Percentiles rank a stretch among this genome's conserved stretches.
These are phyloP conservation scores for Aquatica leii DNA, from an alignment of 2,888 invertebrate genomes.

Conservation along the genomic window DNA sequence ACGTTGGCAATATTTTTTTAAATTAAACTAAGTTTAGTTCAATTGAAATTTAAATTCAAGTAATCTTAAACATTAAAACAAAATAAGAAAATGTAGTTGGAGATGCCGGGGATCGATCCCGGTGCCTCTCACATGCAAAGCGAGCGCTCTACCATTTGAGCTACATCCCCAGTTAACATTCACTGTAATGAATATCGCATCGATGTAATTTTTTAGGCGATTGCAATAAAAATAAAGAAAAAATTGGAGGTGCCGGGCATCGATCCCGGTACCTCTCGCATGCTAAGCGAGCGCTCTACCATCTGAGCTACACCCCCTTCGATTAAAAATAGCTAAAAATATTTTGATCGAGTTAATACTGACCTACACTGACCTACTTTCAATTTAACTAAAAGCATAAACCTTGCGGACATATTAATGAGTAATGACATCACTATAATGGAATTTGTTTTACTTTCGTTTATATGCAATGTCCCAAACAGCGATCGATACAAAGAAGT, in stretches of 20 bases:
- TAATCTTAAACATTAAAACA: too few species aligned
- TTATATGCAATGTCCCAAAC: too few species aligned
- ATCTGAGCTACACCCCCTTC: constrained; percentile 61
- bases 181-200: too few species aligned
- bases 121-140: constrained; percentile 67
- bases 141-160: constrained; percentile 67
- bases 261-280: constrained; percentile 68
- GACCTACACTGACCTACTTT: neutral
- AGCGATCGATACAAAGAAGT: too few species aligned
- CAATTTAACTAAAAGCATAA: too few species aligned
- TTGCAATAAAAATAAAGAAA: constrained; percentile 1
- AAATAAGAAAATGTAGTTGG: constrained; percentile 43
- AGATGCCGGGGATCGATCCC: constrained; percentile 64
- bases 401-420: too few species aligned
- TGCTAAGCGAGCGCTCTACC: constrained; percentile 67
- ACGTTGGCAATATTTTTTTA: too few species aligned
- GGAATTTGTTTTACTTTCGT: too few species aligned
- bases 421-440: too few species aligned
- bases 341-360: neutral
- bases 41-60: too few species aligned
- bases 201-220: too few species aligned
- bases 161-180: constrained; percentile 55
- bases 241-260: constrained; percentile 59
- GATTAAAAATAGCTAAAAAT: neutral
- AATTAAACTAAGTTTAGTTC: too few species aligned